Evolutionary conservation across 1,140 invertebrate genomes (phyloP), one percentile per base, ranked within the genome.

Genomic region (Pseudoatta argentina): DNA sequence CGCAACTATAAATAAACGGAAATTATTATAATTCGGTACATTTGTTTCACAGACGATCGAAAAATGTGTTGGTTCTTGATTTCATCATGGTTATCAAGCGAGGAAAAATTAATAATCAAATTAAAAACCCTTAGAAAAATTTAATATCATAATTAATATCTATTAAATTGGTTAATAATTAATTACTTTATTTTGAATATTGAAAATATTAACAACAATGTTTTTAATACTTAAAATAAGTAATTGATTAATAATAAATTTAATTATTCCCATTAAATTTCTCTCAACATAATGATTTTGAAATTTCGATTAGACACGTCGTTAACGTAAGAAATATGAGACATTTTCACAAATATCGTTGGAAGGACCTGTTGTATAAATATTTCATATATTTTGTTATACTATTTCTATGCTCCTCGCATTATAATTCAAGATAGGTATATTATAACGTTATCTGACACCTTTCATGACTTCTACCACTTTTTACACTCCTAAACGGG

Each of bases 361-460:
- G 88, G 86, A 85, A 86, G 82, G 75, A 81, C 87, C 91, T 93
- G 91, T 94, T 94, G 94, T 94, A 93, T 94, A 94, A 94, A 94
- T 94, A 94, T 93, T 94, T 95, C 90, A 94, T 94, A 95, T 95
- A 94, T 95, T 95, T 95, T 95, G 93, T 95, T 95, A 94, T 94
- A 95, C 94, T 94, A 86, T 95, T 94, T 94, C 93, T 95, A 95
- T 93, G 93, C 94, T 94, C 93, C 93, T 91, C 79, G 88, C 86
- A 82, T 91, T 87, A 90, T 88, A 83, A 86, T 88, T 91, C 85
- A 91, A 89, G 79, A 61, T 87, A 86, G 86, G 66, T 76, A 53
- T 87, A 90, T 73, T 85, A 86, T 82, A 91, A 78, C 66, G 73
- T 86, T 86, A 78, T 91, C 82, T 81, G 66, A 86, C 67, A 85